Conservation (phyloP, 1,140 invertebrate species). For the Scylla paramamosain region DNA sequence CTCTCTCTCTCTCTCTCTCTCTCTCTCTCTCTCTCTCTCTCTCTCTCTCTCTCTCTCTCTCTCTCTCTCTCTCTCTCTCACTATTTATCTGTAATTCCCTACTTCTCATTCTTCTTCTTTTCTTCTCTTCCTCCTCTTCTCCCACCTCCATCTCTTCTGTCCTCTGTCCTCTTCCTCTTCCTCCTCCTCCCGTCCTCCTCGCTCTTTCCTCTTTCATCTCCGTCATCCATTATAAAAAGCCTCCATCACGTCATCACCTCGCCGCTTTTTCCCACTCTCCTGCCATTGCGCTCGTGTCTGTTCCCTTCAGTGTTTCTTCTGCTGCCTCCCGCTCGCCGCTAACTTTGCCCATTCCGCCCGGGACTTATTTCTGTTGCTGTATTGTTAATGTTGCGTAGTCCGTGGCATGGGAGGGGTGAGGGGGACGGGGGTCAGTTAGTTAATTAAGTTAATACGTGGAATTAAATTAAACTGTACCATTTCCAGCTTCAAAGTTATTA, state of each 20-base stretch:
- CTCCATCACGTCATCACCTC: not conserved
- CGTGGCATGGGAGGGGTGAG: not conserved
- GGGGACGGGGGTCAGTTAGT: not conserved
- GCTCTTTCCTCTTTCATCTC: not conserved
- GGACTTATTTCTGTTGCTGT: not conserved
- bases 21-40: slow-evolving; percentile 8
- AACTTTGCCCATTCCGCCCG: not conserved
- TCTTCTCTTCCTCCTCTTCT: not conserved
- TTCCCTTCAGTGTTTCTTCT: not conserved
- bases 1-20: too few species aligned
- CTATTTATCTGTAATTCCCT: not conserved
- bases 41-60: not conserved
- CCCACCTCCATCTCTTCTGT: not conserved
- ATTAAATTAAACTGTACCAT: not conserved
- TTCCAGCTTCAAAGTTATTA: not conserved
- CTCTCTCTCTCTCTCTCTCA: not conserved
- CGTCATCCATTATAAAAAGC: not conserved
- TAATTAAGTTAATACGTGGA: not conserved
- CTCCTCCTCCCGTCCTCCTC: not conserved
- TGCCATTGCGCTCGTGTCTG: not conserved
- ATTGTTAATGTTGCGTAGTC: not conserved
- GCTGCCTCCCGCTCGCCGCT: not conserved
- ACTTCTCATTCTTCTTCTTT: too few species aligned
- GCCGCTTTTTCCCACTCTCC: too few species aligned
- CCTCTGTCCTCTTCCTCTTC: not conserved